Evolutionary conservation across 1,140 invertebrate species (phyloP).

Genomic region (Amphibalanus amphitrite): DNA sequence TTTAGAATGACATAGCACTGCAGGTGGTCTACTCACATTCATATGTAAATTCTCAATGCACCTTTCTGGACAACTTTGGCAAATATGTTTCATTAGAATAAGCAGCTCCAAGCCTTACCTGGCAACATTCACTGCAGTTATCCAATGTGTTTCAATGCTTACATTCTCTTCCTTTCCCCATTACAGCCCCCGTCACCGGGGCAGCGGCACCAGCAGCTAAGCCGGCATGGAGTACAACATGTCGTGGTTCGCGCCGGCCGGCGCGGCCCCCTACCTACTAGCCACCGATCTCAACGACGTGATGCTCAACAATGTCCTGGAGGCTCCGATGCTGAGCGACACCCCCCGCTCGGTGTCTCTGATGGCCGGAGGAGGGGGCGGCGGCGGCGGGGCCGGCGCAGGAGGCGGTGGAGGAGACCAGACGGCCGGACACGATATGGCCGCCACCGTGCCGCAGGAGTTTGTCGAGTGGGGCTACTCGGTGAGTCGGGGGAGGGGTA

Average conservation of each 20-base stretch:
- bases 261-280: background rate
- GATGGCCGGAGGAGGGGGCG: conserved; percentile 19
- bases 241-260: background rate
- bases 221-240: conserved; percentile 3
- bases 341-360: conserved; percentile 26
- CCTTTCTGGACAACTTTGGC: no score
- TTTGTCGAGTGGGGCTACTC: conserved; percentile 12
- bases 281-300: conserved; percentile 37
- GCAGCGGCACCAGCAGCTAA: no score
- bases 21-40: no score
- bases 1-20: no score
- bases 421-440: conserved; percentile 21
- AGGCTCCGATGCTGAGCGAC: conserved; percentile 37
- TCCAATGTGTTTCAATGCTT: no score
- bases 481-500: conserved; percentile 17
- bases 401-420: conserved; percentile 24
- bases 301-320: conserved; percentile 35
- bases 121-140: no score
- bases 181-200: no score
- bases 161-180: no score
- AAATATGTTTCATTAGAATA: no score
- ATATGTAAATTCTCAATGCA: no score
- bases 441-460: conserved; percentile 3
- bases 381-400: conserved; percentile 25
- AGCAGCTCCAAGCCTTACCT: no score